Percentiles rank a stretch among this genome's conserved stretches.
Conservation (phyloP, 1,140 invertebrate genomes). For the Drosophila subobscura region DNA sequence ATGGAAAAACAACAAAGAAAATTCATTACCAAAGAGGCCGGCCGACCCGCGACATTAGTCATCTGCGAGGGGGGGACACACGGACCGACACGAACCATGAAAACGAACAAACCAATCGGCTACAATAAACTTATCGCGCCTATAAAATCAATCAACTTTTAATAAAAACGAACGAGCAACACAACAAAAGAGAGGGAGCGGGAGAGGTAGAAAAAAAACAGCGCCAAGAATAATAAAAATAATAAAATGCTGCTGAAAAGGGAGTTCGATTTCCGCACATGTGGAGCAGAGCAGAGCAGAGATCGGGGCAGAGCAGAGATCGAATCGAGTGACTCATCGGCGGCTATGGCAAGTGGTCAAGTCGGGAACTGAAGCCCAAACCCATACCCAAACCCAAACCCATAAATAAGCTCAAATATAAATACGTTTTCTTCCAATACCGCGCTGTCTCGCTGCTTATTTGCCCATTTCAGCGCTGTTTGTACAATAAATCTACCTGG, state of each 20-base stretch:
- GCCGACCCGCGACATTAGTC: conserved; percentile 59
- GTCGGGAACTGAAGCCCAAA: conserved; percentile 22
- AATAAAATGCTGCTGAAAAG: conserved; percentile 66
- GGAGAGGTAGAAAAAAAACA: conserved; percentile 6
- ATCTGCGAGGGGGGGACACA: conserved; percentile 41
- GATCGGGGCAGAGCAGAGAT: conserved; percentile 33
- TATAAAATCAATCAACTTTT: conserved; percentile 78
- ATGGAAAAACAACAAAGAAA: conserved; percentile 9
- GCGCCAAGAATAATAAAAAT: conserved; percentile 44
- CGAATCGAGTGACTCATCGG: conserved; percentile 53
- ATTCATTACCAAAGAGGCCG: conserved; percentile 30
- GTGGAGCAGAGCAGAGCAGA: conserved; percentile 27
- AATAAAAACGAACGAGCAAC: conserved; percentile 23
- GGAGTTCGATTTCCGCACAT: conserved; percentile 73
- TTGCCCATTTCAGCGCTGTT: conserved; percentile 66
- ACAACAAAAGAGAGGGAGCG: conserved; percentile 1
- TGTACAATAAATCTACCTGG: conserved; percentile 79
- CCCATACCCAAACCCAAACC: conserved; percentile 44
- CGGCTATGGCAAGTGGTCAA: conserved; percentile 33
- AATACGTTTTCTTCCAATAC: conserved; percentile 35
- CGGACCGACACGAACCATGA: conserved; percentile 23
- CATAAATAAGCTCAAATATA: conserved; percentile 76
- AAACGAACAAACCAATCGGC: conserved; percentile 27
- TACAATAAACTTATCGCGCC: conserved; percentile 76
- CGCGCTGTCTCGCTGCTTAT: conserved; percentile 36